Base-by-base conservation (phyloP, 1,140 invertebrate species). In the Drosophila pseudoobscura region DNA sequence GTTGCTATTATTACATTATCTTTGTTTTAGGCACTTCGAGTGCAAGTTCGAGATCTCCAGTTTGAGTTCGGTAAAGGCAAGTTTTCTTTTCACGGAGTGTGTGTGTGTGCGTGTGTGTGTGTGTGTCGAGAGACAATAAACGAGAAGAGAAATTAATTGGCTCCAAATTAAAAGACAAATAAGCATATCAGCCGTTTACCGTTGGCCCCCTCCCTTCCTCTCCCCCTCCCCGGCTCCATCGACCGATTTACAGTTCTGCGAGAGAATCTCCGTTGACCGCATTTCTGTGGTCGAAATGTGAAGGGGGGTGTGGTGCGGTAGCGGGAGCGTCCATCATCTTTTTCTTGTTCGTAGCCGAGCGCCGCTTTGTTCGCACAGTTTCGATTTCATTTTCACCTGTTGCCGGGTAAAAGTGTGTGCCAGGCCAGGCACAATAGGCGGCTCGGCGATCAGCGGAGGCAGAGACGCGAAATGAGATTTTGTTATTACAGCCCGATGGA, bases 371-470 rank as follows among this genome's bases (percentile, higher is more conserved):
- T 55, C 62, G 46, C 29, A 24, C 60, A 83, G 76, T 76, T 84
- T 87, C 82, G 75, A 88, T 87, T 87, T 87, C 82, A 87, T 87
- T 87, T 87, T 88, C 83, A 87, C 82, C 82, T 88, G 78, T 58
- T 78, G 39, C 31, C 6, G 13, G 76, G 80, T 85, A 85, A 85
- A 87, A 85, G 80, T 85, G 78, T 60, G 68, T 77, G 69, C 35
- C 35, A 11, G 31, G 31, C 31, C 35, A 39, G 35, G 35, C 35
- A 39, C 35, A 39, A 39, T 39, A 39, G 35, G 4, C 35, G 35
- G 35, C 11, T 9, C 35, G 31, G 3, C 31, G 35, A 39, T 39
- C 35, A 13, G 11, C 11, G 35, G 35, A 39, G 11, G 64, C 29
- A 46, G 70, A 75, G 75, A 71, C 41, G 72, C 60, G 57, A 54